phyloP scores from a whole-genome alignment of 2,888 invertebrate genomes.

The Drosophila affinis region DNA sequence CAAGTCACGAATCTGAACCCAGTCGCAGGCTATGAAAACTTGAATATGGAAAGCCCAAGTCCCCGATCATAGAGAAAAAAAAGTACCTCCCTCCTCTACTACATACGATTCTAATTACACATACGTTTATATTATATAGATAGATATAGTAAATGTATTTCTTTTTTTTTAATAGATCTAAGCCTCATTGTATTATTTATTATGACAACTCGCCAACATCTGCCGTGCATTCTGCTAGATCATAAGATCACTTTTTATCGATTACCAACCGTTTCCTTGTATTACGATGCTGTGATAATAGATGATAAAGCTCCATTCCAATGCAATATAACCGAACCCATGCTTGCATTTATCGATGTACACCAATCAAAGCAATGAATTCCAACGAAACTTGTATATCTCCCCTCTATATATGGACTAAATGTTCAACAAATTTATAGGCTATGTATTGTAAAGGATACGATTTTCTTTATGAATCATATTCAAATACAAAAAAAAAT shows the following conservation, averaged over 20 bases:
- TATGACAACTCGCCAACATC: constrained; percentile 35
- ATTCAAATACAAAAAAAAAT: constrained; percentile 24
- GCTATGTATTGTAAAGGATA: neutral
- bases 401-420: constrained; percentile 11
- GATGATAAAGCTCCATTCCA: constrained; percentile 43
- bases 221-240: constrained; percentile 37
- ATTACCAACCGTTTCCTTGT: constrained; percentile 57
- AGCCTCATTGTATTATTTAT: constrained; percentile 43
- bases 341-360: constrained; percentile 20
- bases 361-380: neutral
- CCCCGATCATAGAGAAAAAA: neutral
- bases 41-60: constrained; percentile 18
- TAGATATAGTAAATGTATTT: neutral
- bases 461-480: constrained; percentile 7
- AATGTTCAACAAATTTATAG: neutral
- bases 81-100: neutral
- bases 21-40: constrained; percentile 29
- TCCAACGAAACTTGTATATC: constrained; percentile 1
- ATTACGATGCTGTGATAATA: constrained; percentile 72
- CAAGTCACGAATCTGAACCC: constrained; percentile 21
- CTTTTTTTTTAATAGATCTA: constrained; percentile 15
- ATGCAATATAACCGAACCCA: constrained; percentile 35
- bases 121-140: neutral
- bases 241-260: constrained; percentile 37
- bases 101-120: neutral